These are phyloP conservation scores for Teleogryllus occipitalis DNA, from an alignment of 1,140 invertebrate genomes.

Conservation along the genomic window DNA sequence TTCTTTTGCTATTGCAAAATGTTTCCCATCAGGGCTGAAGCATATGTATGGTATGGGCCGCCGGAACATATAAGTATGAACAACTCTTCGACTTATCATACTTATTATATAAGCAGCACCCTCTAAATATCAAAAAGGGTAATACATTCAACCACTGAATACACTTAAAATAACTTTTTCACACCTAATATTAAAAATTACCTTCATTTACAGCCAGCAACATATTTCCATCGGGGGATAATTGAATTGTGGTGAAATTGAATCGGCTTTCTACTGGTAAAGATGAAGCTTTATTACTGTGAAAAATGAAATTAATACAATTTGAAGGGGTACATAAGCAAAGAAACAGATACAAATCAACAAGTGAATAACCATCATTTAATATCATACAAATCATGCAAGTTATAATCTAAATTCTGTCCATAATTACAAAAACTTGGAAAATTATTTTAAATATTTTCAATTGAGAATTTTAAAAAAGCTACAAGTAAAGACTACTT, in stretches of 20 bases:
- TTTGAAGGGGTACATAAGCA: too few species aligned
- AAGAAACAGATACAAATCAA: too few species aligned
- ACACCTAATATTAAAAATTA: constrained; percentile 34
- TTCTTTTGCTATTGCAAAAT: constrained; percentile 82
- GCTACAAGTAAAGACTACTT: too few species aligned
- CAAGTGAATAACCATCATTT: too few species aligned
- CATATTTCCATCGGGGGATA: constrained; percentile 80
- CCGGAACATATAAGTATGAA: constrained; percentile 81
- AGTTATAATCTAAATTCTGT: too few species aligned
- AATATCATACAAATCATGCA: too few species aligned
- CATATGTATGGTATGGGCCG: constrained; percentile 61
- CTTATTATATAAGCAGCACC: constrained; percentile 84
- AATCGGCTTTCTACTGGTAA: constrained; percentile 76
- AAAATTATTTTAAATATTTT: too few species aligned
- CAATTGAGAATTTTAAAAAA: too few species aligned
- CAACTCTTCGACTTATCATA: constrained; percentile 69
- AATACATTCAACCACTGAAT: neutral
- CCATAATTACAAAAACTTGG: too few species aligned
- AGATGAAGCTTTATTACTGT: constrained; percentile 80
- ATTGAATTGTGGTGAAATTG: constrained; percentile 75
- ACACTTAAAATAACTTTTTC: neutral
- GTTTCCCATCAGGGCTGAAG: constrained; percentile 91
- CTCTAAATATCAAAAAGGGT: constrained; percentile 44
- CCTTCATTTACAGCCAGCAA: constrained; percentile 85
- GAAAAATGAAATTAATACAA: constrained; percentile 33